These are phyloP conservation scores for Borostomias antarcticus DNA, from an alignment of 2,797 vertebrate genomes.

Conservation along the genomic window DNA sequence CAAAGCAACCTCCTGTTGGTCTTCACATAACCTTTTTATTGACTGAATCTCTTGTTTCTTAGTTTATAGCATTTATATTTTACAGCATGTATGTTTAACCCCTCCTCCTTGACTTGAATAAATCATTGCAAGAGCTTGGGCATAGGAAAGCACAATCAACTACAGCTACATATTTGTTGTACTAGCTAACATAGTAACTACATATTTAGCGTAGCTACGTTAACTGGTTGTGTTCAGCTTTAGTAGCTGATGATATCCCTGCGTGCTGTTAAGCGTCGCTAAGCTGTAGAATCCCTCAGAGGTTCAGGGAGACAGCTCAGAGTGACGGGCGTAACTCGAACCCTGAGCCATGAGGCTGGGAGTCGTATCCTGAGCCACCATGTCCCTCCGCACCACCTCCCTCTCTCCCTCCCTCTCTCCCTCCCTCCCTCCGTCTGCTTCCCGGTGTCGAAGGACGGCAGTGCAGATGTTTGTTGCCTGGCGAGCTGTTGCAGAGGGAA, in stretches of 20 bases:
- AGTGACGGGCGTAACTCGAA: neutral
- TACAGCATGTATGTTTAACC: too few relatives aligned
- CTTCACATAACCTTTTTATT: neutral
- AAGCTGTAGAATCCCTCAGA: too few relatives aligned
- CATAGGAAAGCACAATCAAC: neutral
- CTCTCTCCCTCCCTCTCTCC: conserved; percentile 17
- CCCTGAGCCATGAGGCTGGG: neutral
- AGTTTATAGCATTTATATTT: too few relatives aligned
- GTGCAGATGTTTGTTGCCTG: conserved; percentile 38
- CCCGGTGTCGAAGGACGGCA: conserved; percentile 38
- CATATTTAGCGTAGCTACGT: neutral
- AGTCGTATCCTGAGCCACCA: neutral
- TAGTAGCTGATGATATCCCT: neutral
- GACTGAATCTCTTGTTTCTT: too few relatives aligned
- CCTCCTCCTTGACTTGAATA: neutral
- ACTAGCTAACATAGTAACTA: too few relatives aligned
- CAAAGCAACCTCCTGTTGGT: neutral
- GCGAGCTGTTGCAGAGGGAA: conserved; percentile 41
- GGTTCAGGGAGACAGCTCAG: neutral
- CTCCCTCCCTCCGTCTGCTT: conserved; percentile 41
- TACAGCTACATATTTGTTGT: neutral
- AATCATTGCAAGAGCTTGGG: neutral
- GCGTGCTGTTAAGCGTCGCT: neutral
- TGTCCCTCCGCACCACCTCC: conserved; percentile 3
- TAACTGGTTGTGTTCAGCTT: neutral